Evolutionary conservation across 2,113 vertebrate genomes (phyloP).

Genomic region (Uria aalge): DNA sequence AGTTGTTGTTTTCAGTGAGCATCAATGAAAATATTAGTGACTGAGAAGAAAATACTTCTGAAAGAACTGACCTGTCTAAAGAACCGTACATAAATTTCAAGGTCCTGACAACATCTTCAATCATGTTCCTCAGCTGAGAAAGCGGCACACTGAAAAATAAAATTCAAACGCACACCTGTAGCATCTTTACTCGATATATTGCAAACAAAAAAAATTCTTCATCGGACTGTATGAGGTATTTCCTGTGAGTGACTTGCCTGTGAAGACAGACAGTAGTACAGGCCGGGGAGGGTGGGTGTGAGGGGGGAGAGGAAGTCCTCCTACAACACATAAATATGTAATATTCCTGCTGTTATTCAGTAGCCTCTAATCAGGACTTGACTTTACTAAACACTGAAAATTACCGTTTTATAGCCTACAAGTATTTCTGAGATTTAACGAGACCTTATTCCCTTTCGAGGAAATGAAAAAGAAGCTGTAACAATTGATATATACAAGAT

Average conservation of each 20-base stretch:
- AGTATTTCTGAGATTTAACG: not conserved
- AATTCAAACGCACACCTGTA: not conserved
- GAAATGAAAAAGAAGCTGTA: not conserved
- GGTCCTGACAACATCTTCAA: conserved; percentile 82
- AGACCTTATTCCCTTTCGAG: not conserved
- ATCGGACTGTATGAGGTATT: not conserved
- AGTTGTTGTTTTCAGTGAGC: not conserved
- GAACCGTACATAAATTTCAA: conserved; percentile 91
- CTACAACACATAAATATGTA: not conserved
- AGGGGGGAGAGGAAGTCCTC: not conserved
- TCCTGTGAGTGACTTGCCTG: not conserved
- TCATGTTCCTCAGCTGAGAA: conserved; percentile 85
- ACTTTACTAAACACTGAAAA: not conserved
- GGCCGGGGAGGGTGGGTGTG: too few relatives aligned
- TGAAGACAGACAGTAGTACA: not conserved
- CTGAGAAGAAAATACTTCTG: not conserved
- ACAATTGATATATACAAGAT: not conserved
- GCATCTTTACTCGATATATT: not conserved
- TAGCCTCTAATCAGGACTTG: not conserved
- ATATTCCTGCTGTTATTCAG: not conserved
- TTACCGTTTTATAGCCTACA: not conserved
- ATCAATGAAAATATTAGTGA: not conserved
- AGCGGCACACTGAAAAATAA: conserved; percentile 83
- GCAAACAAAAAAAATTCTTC: not conserved
- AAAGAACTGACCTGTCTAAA: conserved; percentile 83